Evolutionary conservation across 2,797 vertebrate genomes (phyloP), one percentile per base, ranked within the genome.

Genomic region (Liparis tanakae): DNA sequence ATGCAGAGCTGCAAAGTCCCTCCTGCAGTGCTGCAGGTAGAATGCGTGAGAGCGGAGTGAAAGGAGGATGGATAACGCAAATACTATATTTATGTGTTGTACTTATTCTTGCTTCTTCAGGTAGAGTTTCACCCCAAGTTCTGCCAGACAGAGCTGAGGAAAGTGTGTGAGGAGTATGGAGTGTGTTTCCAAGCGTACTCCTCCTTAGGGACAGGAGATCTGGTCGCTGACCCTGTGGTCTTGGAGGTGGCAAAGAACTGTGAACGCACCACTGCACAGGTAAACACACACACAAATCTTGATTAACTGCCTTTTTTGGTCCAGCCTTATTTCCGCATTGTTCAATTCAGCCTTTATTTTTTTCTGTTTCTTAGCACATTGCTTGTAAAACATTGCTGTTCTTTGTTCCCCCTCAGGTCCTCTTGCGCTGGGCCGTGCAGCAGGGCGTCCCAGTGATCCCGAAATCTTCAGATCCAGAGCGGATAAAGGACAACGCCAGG

Each of bases 131-230:
- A 96, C 67, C 96, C 96, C 1, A 77, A n/a, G 7, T 82, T 96
- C 57, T 78, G 84, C 57, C 95, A 96, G 82, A 54, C 12, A 0
- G 92, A 93, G 71, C 88, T 96, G 50, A 93, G 93, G 65, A 76
- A 30, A 5, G 84, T 95, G 65, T 96, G 96, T 76, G 34, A 81
- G 22, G 87, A 92, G 68, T 82, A 77, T 5, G 90, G 89, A 7
- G 90, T 96, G 59, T 95, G 95, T 82, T 94, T 96, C 44, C 95
- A 96, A 74, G 94, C 95, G 0, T 96, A 95, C 82, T 94, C 95
- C 3, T 96, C 96, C 2, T 81, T 96, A 34, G 96, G 95, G 9
- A 89, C 80, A 63, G 95, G 95, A 48, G 48, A 86, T 3, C 87
- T 96, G 46, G 30, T 95, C 43, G 74, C 77, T 37, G 88, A 95